These are phyloP conservation scores for Apogon talboti DNA, from an alignment of 2,797 vertebrate species.

Conservation along the genomic window DNA sequence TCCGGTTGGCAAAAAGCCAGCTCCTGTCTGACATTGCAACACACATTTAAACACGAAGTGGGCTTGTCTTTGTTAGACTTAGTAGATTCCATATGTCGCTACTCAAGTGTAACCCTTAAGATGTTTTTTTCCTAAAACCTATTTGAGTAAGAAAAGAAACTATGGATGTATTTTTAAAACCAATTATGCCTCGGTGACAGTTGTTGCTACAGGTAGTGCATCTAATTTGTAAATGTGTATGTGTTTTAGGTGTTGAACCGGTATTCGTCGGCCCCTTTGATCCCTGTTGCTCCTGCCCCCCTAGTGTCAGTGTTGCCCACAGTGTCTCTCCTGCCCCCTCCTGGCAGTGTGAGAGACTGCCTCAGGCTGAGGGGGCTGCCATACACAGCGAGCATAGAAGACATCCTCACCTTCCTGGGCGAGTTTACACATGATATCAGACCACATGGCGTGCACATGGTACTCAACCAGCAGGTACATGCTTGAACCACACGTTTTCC, in stretches of 20 bases:
- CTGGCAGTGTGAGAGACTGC: slow-evolving; percentile 88
- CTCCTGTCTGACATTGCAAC: slow-evolving; percentile 35
- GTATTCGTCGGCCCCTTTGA: slow-evolving; percentile 92
- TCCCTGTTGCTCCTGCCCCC: slow-evolving; percentile 85
- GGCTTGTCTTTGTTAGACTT: slow-evolving; percentile 16
- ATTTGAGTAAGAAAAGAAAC: neutral
- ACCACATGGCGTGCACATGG: slow-evolving; percentile 97
- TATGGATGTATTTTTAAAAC: neutral
- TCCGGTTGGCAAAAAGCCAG: slow-evolving; percentile 73
- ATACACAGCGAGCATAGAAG: slow-evolving; percentile 94
- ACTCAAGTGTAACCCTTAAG: neutral
- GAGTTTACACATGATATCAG: slow-evolving; percentile 93
- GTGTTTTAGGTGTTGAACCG: slow-evolving; percentile 91
- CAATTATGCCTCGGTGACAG: neutral
- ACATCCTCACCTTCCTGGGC: slow-evolving; percentile 95
- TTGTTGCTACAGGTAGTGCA: slow-evolving; percentile 3
- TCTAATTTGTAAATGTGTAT: slow-evolving; percentile 35
- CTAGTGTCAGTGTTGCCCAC: slow-evolving; percentile 85
- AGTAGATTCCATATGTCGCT: neutral
- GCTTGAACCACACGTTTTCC: slow-evolving; percentile 18
- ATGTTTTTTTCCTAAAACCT: neutral
- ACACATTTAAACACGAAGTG: slow-evolving; percentile 25
- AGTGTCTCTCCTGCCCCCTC: slow-evolving; percentile 87
- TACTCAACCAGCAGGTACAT: slow-evolving; percentile 95
- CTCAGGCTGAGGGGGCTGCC: slow-evolving; percentile 92